Evolutionary conservation across 1,140 invertebrate genomes (phyloP).

Genomic region (Sinonovacula constricta): DNA sequence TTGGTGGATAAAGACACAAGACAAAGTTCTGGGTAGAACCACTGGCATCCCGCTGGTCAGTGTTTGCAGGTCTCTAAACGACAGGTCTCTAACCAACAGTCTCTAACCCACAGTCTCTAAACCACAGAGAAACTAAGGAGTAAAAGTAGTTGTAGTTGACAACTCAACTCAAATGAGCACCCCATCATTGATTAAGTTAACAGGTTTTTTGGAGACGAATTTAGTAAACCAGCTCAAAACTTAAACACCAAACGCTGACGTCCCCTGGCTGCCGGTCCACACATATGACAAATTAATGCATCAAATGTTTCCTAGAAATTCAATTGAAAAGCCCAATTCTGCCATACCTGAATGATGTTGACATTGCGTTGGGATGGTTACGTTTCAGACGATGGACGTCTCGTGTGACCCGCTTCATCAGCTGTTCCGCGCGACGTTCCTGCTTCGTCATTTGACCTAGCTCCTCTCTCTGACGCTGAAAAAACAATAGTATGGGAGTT

Average conservation of each 20-base stretch:
- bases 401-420: slow-evolving; percentile 70
- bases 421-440: slow-evolving; percentile 62
- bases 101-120: too few species aligned
- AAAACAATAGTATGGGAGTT: too few species aligned
- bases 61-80: too few species aligned
- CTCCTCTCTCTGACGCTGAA: slow-evolving; percentile 42
- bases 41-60: too few species aligned
- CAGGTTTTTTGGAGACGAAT: not conserved
- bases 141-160: too few species aligned
- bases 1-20: too few species aligned
- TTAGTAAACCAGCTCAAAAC: not conserved
- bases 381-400: slow-evolving; percentile 92
- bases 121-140: too few species aligned
- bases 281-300: not conserved
- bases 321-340: not conserved
- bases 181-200: too few species aligned
- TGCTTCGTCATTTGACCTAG: slow-evolving; percentile 59
- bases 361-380: slow-evolving; percentile 91
- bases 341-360: slow-evolving; percentile 94
- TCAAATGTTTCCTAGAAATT: not conserved
- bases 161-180: too few species aligned
- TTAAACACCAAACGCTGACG: not conserved
- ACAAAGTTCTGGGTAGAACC: too few species aligned
- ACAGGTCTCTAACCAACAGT: too few species aligned
- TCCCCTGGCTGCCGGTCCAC: not conserved